A percentile compares a stretch with the other conserved stretches of the same genome.
phyloP scores from a whole-genome alignment of 2,797 vertebrate genomes.

The Potorous gilbertii region DNA sequence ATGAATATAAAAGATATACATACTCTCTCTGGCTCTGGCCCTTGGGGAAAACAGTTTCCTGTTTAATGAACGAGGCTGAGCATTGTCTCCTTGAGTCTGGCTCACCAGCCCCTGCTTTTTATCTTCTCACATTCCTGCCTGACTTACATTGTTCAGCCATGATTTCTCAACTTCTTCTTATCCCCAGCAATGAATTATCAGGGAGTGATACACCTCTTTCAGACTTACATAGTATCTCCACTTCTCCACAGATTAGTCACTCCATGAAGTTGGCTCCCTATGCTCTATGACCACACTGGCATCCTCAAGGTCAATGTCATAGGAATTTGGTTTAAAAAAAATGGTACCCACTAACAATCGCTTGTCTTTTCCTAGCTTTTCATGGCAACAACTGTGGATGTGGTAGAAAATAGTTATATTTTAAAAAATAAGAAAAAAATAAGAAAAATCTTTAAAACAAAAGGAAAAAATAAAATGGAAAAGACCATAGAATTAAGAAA shows the following conservation, averaged over 20 bases:
- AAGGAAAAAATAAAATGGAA: background rate
- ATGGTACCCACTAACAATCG: background rate
- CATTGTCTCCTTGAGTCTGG: no score
- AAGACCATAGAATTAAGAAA: background rate
- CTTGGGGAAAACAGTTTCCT: no score
- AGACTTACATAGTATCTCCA: background rate
- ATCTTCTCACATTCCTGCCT: background rate
- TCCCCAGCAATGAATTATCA: background rate
- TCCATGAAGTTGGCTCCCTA: background rate
- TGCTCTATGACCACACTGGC: background rate
- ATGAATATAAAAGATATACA: no score
- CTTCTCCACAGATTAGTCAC: background rate
- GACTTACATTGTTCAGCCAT: background rate
- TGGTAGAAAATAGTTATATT: no score
- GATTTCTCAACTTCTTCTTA: background rate
- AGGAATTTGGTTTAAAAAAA: background rate
- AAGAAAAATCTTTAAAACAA: background rate
- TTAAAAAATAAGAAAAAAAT: no score
- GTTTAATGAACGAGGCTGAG: no score
- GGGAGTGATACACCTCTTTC: background rate
- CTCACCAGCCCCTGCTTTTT: background rate
- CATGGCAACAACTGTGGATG: no score
- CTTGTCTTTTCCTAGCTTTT: background rate
- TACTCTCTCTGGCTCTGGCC: no score
- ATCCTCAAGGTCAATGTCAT: background rate